Base-by-base conservation (phyloP, 2,113 vertebrate genomes). In the Bungarus multicinctus region DNA sequence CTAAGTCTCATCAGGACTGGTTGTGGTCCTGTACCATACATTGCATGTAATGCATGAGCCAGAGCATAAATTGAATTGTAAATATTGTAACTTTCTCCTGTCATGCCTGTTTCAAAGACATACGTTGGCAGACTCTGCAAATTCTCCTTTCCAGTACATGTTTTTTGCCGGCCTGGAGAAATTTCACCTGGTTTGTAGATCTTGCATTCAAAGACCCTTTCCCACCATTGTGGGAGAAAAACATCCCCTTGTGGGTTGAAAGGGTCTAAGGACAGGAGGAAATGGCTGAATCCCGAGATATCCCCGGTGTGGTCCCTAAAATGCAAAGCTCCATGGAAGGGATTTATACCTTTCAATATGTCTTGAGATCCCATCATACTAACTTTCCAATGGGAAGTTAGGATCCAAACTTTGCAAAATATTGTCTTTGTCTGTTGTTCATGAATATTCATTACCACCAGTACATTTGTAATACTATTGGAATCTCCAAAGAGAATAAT, bases 151-250 rank as follows among this genome's bases (percentile, higher is more conserved):
- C 64, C 64, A 0, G 64, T 74, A 5, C 64, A 74, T 74, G 4
- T 1, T 74, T 16, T 34, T 18, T 6, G 12, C 14, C 0, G 4
- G 2, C 1, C 12, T 74, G 11, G 12, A 74, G 30, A 0, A 16
- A 74, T 5, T 34, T 18, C 64, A 34, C 14, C 30, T 18, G n/a
- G n/a, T 34, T 74, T 74, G 12, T 34, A 16, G 12, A 74, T 5
- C 4, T 74, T 5, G 30, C 64, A 74, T 16, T 74, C 12, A 74
- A 74, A 74, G n/a, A 74, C 64, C n/a, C 2, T 34, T 18, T 34
- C 30, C 64, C 64, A 69, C 64, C 64, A 69, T 69, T 16, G 64
- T 1, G 64, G 12, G 64, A 34, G 64, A 34, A 69, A 69, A 12
- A 16, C 0, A 1, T 69, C 64, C 14, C 12, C 64, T 34, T 34